Base-by-base conservation (phyloP, 2,113 vertebrate species). In the Illadopsis cleaveri region DNA sequence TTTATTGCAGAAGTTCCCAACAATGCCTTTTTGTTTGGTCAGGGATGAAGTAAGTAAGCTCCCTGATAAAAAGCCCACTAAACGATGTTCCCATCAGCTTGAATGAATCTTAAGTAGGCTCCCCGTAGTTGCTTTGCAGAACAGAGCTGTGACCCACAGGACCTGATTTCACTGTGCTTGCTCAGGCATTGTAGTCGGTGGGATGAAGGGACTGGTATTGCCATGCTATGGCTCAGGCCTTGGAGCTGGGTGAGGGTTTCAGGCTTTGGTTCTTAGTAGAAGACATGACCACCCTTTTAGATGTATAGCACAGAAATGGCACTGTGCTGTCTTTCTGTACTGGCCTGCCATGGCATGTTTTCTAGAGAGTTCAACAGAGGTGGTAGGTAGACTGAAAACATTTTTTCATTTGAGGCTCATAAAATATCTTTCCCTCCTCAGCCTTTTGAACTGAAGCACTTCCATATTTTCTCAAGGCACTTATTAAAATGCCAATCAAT, bases 121-220 rank as follows among this genome's bases (percentile, higher is more conserved):
- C 12, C 15, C 22, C 4, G 2, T n/a, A 61, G 42, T 0, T 53
- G 20, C 18, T 82, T 82, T 90, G 50, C 54, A 88, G 47, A 82
- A 42, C 35, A 72, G 21, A 58, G 5, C 40, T 20, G 12, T 69
- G 72, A 33, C 44, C 30, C 42, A 61, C 12, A 16, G 47, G 51
- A 44, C 10, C 19, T 9, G 35, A 35, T 75, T 92, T 82, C 1
- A 0, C 30, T 58, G 37, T 27, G 33, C 20, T 20, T 78, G 40
- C 35, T 80, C 15, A 45, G 50, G 15, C n/a, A 9, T 12, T 9
- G 2, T 25, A 10, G 10, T 24, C 0, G 0, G 0, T 66, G 57
- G 19, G 30, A 56, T 18, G 27, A 64, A 22, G 40, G 47, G 38
- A 9, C 28, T 44, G 37, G 27, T n/a, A 11, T 9, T 66, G 14